Conservation (phyloP, 2,888 invertebrate genomes). For the Andrena bucephala region DNA sequence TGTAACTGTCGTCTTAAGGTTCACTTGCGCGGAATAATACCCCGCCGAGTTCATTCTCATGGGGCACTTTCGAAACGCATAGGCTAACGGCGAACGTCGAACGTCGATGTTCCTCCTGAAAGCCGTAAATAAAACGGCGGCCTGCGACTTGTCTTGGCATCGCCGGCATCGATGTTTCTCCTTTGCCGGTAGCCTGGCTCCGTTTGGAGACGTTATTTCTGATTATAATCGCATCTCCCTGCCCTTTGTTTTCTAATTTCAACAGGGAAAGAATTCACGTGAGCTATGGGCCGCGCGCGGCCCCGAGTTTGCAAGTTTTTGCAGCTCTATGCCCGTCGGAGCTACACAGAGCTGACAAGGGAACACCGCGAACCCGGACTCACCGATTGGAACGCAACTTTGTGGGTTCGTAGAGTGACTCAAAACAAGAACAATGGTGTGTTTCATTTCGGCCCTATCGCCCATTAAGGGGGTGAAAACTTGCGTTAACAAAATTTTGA, state of each 20-base stretch:
- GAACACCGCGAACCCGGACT: too few relatives aligned
- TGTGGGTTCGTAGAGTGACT: too few relatives aligned
- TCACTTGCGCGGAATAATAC: conserved; percentile 29
- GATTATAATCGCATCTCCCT: not conserved
- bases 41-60: conserved; percentile 16
- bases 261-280: not conserved
- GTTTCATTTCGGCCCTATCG: too few relatives aligned
- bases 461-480: too few relatives aligned
- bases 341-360: too few relatives aligned
- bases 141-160: conserved; percentile 4
- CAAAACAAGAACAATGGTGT: too few relatives aligned
- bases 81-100: conserved; percentile 19
- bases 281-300: not conserved
- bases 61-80: conserved; percentile 24
- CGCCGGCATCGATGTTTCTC: not conserved
- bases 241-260: conserved; percentile 12
- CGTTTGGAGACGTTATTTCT: not conserved
- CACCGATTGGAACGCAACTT: too few relatives aligned
- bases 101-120: not conserved
- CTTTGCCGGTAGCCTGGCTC: conserved; percentile 21
- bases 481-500: too few relatives aligned
- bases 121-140: conserved; percentile 39
- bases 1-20: conserved; percentile 44
- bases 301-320: too few relatives aligned
- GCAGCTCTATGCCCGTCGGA: too few relatives aligned